Evolutionary conservation across 2,113 vertebrate genomes (phyloP).

Genomic region (Cettia cetti): DNA sequence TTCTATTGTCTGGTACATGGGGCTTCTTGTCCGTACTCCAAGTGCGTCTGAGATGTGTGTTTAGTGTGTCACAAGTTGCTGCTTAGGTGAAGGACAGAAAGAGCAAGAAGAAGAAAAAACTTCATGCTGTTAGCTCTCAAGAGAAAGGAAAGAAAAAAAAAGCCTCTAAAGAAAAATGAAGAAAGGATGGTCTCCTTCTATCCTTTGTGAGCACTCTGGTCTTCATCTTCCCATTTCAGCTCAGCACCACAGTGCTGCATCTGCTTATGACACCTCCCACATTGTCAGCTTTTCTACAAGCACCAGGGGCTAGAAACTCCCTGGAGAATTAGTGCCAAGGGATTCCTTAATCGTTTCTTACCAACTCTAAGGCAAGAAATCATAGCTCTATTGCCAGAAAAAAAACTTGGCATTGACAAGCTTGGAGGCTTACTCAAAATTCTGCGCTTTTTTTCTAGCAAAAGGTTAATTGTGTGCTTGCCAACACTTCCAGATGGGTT

Average conservation of each 20-base stretch:
- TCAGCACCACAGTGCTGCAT: background rate
- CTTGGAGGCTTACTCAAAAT: background rate
- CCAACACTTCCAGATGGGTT: background rate
- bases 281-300: background rate
- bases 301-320: background rate
- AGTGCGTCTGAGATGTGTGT: background rate
- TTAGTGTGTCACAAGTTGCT: background rate
- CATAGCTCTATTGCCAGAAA: background rate
- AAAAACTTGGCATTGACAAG: background rate
- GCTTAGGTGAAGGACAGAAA: background rate
- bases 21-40: background rate
- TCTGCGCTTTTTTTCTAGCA: background rate
- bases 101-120: background rate
- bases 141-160: background rate
- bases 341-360: background rate
- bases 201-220: rapidly evolving
- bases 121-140: background rate
- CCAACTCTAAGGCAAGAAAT: background rate
- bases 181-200: background rate
- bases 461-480: background rate
- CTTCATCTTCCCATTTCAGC: background rate
- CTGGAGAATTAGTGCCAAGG: background rate
- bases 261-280: background rate
- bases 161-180: background rate
- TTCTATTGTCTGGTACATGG: background rate